A percentile compares a stretch with the other conserved stretches of the same genome.
Conservation (phyloP, 1,140 invertebrate species). For the Planococcus citri region DNA sequence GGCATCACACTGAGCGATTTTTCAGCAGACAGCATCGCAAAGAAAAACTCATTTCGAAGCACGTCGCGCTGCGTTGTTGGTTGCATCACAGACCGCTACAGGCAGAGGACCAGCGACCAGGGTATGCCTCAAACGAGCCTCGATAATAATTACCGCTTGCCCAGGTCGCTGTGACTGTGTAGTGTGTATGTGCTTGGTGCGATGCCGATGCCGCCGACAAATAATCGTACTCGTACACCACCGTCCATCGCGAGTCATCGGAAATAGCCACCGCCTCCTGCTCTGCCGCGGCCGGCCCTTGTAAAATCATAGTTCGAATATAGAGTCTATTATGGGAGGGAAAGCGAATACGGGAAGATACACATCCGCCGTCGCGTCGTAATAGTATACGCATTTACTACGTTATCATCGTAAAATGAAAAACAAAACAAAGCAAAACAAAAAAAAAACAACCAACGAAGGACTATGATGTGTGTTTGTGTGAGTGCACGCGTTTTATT, state of each 20-base stretch:
- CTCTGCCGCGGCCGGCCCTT: background rate
- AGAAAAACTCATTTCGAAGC: no score
- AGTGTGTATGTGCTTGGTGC: no score
- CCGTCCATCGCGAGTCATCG: conserved; percentile 11
- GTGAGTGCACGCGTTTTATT: background rate
- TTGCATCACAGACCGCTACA: background rate
- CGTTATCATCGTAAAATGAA: no score
- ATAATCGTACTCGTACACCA: conserved; percentile 13
- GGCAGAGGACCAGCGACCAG: no score
- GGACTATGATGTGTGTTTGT: no score
- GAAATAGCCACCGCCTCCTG: conserved; percentile 14
- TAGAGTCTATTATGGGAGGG: conserved; percentile 6
- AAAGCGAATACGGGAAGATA: conserved; percentile 13
- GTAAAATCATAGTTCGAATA: conserved; percentile 4
- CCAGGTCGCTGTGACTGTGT: background rate
- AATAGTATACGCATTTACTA: background rate
- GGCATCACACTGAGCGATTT: no score
- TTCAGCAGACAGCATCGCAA: no score
- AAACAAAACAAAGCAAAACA: no score
- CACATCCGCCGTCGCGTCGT: conserved; percentile 15
- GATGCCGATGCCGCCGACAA: no score
- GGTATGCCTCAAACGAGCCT: conserved; percentile 4
- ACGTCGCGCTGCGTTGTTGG: background rate
- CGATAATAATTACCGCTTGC: conserved; percentile 9
- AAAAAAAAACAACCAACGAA: background rate